phyloP scores from a whole-genome alignment of 2,888 invertebrate species.

The Brenthis hecate region DNA sequence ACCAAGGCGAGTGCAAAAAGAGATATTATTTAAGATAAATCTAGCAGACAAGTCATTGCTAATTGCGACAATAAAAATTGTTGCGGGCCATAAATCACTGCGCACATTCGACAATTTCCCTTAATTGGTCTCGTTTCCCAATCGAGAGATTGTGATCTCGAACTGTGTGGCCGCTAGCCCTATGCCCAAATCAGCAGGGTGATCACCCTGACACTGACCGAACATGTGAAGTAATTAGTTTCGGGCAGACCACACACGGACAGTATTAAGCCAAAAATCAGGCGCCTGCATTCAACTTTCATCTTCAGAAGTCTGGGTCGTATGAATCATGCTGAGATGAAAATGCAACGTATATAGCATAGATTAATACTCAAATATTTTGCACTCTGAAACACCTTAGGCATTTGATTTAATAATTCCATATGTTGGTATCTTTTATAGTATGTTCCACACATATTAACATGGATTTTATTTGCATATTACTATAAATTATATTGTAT shows the following conservation, averaged over 20 bases:
- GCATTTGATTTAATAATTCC: conserved; percentile 1
- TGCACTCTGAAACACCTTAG: not conserved
- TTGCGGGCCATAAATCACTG: conserved; percentile 62
- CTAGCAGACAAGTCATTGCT: conserved; percentile 51
- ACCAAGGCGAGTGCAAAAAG: conserved; percentile 33
- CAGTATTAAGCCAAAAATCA: conserved; percentile 49
- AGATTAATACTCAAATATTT: conserved; percentile 10
- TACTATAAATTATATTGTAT: too few species aligned
- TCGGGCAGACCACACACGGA: conserved; percentile 62
- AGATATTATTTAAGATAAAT: conserved; percentile 39
- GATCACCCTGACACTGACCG: conserved; percentile 48
- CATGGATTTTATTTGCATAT: too few species aligned
- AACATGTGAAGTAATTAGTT: conserved; percentile 44
- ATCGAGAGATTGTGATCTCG: conserved; percentile 61
- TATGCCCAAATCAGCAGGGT: conserved; percentile 43
- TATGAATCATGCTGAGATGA: conserved; percentile 63
- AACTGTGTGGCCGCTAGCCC: conserved; percentile 49
- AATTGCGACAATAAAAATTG: conserved; percentile 61
- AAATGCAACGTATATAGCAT: conserved; percentile 28
- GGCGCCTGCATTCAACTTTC: conserved; percentile 56
- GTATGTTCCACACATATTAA: too few species aligned
- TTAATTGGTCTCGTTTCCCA: conserved; percentile 71
- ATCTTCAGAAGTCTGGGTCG: conserved; percentile 60
- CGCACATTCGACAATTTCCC: conserved; percentile 63
- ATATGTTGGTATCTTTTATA: not conserved